phyloP scores from a whole-genome alignment of 2,113 vertebrate genomes.

The Heptranchias perlo region DNA sequence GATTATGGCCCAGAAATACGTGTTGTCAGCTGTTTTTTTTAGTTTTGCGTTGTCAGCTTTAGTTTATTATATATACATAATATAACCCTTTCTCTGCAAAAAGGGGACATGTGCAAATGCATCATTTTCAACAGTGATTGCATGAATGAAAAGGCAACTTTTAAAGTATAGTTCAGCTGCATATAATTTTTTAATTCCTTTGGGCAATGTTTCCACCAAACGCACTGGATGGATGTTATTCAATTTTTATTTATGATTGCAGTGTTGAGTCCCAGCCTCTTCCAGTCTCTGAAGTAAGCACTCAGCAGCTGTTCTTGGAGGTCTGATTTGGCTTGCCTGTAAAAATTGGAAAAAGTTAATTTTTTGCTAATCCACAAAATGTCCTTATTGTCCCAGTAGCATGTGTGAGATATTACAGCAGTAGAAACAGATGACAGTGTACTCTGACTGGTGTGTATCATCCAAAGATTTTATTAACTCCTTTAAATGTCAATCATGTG shows the following conservation, averaged over 20 bases:
- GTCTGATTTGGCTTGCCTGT: not conserved
- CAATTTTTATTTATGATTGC: not conserved
- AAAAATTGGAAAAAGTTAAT: not conserved
- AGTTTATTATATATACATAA: not conserved
- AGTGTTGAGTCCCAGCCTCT: not conserved
- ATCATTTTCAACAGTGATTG: not conserved
- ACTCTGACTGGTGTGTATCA: not conserved
- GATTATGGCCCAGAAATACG: not conserved
- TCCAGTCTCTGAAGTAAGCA: not conserved
- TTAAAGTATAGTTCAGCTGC: not conserved
- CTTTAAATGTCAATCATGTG: not conserved
- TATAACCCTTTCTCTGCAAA: not conserved
- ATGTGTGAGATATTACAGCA: not conserved
- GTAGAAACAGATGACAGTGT: not conserved
- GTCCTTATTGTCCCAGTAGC: not conserved
- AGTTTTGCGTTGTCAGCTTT: not conserved
- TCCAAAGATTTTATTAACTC: not conserved
- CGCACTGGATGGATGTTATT: not conserved
- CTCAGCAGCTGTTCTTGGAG: not conserved
- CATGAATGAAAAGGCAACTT: not conserved
- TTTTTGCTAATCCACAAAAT: constrained; percentile 20
- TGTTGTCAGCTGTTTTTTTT: not conserved
- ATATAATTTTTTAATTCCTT: not conserved
- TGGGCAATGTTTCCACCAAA: not conserved
- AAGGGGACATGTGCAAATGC: too few species aligned